Evolutionary conservation across 2,888 invertebrate species (phyloP).

Genomic region (Parnassius smintheus): DNA sequence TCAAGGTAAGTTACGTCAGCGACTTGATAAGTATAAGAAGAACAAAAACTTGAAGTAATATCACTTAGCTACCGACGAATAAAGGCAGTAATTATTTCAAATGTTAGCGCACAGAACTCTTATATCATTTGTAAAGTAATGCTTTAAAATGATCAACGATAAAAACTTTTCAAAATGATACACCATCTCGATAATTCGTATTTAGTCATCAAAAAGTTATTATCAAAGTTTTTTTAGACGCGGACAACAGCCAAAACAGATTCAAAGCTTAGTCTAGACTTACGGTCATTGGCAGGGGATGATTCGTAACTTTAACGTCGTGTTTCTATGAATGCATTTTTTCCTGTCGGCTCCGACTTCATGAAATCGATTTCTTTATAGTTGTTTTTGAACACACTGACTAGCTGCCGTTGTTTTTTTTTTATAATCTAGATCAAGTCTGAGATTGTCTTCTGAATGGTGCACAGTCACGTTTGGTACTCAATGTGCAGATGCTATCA

Average conservation of each 20-base stretch:
- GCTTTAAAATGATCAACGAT: slow-evolving; percentile 52
- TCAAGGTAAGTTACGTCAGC: slow-evolving; percentile 28
- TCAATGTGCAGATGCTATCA: slow-evolving; percentile 64
- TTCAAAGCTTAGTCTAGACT: slow-evolving; percentile 60
- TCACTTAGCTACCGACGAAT: slow-evolving; percentile 55
- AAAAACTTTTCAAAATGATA: slow-evolving; percentile 47
- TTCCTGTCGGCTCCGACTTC: slow-evolving; percentile 56
- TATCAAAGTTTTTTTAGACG: slow-evolving; percentile 54
- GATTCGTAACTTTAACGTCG: slow-evolving; percentile 67
- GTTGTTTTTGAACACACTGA: slow-evolving; percentile 66
- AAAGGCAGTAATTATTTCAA: slow-evolving; percentile 55
- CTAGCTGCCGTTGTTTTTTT: slow-evolving; percentile 65
- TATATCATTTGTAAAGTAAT: slow-evolving; percentile 56
- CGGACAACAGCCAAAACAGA: slow-evolving; percentile 43
- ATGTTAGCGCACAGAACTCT: slow-evolving; percentile 49
- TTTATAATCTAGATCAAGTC: slow-evolving; percentile 74
- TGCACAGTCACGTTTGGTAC: slow-evolving; percentile 68
- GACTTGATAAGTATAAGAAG: slow-evolving; percentile 37
- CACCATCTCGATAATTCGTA: slow-evolving; percentile 42
- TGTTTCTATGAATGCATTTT: slow-evolving; percentile 63
- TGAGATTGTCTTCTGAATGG: slow-evolving; percentile 69
- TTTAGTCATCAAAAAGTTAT: slow-evolving; percentile 64
- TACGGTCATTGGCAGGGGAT: slow-evolving; percentile 75
- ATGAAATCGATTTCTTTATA: slow-evolving; percentile 71
- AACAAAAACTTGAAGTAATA: slow-evolving; percentile 49